Percentiles rank a stretch among this genome's conserved stretches.
Conservation (phyloP, 1,140 invertebrate species). For the Bombus picipes region DNA sequence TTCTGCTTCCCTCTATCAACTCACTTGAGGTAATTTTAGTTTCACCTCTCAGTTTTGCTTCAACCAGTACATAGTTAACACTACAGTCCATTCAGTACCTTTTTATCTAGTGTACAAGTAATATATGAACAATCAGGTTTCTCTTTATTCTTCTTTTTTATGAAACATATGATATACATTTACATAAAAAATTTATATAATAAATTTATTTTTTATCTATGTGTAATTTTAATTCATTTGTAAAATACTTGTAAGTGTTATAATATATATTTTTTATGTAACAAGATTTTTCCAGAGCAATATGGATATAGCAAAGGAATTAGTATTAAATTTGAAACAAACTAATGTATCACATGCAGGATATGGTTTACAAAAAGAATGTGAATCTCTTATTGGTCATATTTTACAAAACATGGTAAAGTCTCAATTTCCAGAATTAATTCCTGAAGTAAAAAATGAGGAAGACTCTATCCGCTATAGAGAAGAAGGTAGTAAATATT, state of each 20-base stretch:
- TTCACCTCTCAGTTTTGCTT: conserved; percentile 78
- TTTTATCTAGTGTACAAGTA: conserved; percentile 30
- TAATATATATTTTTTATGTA: conserved; percentile 12
- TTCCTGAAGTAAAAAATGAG: conserved; percentile 74
- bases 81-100: conserved; percentile 73
- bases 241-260: not conserved
- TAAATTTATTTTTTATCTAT: conserved; percentile 2
- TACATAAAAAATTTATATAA: conserved; percentile 1
- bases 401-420: conserved; percentile 79
- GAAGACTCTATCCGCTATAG: conserved; percentile 74
- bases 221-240: not conserved
- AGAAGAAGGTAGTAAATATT: conserved; percentile 76
- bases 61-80: conserved; percentile 72
- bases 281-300: conserved; percentile 6
- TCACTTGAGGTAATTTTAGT: conserved; percentile 81
- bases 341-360: conserved; percentile 73
- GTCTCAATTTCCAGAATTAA: conserved; percentile 73
- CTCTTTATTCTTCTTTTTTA: not conserved
- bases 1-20: conserved; percentile 68
- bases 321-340: conserved; percentile 75
- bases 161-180: not conserved
- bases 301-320: conserved; percentile 77
- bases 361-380: conserved; percentile 79
- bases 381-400: conserved; percentile 75
- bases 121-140: conserved; percentile 10